These are phyloP conservation scores for Hystrix brachyura DNA, from an alignment of 2,113 vertebrate species.

Conservation along the genomic window DNA sequence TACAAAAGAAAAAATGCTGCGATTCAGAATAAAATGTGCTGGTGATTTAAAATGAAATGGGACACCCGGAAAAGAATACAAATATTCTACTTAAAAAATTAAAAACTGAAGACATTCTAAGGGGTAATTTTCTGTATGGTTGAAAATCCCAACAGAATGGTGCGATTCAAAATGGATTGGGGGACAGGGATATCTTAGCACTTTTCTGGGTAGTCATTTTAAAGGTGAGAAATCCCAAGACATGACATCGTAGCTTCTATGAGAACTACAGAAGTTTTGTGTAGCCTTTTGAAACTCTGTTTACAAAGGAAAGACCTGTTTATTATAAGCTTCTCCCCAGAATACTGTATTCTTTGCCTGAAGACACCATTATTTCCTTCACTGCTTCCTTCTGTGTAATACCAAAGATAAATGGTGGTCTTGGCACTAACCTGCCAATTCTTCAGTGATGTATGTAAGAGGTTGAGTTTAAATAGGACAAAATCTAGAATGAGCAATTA, in stretches of 20 bases:
- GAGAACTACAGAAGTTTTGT: background rate
- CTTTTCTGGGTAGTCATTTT: background rate
- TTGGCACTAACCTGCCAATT: background rate
- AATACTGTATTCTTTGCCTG: background rate
- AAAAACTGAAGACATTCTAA: conserved; percentile 44
- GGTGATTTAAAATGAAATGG: conserved; percentile 63
- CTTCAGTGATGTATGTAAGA: background rate
- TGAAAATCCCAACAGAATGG: conserved; percentile 14
- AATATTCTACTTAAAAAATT: conserved; percentile 65
- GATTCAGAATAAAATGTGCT: conserved; percentile 74
- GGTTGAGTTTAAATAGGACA: background rate
- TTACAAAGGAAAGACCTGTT: background rate
- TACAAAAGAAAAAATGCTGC: conserved; percentile 75
- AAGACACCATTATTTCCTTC: conserved; percentile 17
- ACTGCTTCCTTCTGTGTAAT: background rate
- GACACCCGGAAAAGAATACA: conserved; percentile 75
- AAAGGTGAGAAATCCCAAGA: conserved; percentile 30
- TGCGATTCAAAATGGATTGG: background rate
- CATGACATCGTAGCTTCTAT: background rate
- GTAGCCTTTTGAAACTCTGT: background rate
- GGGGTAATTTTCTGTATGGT: background rate
- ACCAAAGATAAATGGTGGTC: background rate
- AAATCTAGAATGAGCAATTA: background rate
- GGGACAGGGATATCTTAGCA: conserved; percentile 16
- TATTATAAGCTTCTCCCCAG: conserved; percentile 30